Base-by-base conservation (phyloP, 2,113 vertebrate genomes). In the Falco punctatus region DNA sequence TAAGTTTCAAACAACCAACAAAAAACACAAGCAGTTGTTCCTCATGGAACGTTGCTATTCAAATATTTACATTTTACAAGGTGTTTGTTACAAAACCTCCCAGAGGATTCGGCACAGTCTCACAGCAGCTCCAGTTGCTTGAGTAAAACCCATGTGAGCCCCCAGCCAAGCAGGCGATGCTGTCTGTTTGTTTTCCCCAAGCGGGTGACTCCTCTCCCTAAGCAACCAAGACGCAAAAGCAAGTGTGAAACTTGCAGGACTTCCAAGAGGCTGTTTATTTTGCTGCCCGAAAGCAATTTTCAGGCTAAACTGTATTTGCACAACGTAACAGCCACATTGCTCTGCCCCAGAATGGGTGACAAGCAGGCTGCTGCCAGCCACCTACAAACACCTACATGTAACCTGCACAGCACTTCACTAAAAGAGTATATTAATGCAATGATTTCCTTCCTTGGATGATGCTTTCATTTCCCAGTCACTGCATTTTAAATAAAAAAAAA, bases 31-130 rank as follows among this genome's bases (percentile, higher is more conserved):
- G 52, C 26, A 17, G 57, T 48, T 32, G 18, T 74, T 95, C 51
- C 73, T 85, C 5, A 4, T 22, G 10, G 77, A 89, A 66, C 4
- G 12, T 91, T 0, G 20, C 52, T 75, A 8, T 81, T 79, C 89
- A 91, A 87, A 86, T 49, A 91, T 91, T 94, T 92, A 83, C 46
- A 14, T 91, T 93, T 96, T 90, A 95, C 85, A 93, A 95, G 84
- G 92, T 90, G 93, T 57, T 89, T 59, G 61, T 82, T 87, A 46
- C 84, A 79, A 70, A 96, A 57, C 48, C 87, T 75, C 73, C 64
- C 48, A 7, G 19, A 59, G 59, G 66, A 14, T 46, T 10, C 10
- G 1, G 61, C 2, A 0, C 20, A 11, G 58, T 30, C 94, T 81
- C 84, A 3, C 19, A 15, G 64, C 72, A 48, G 72, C 86, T 69